phyloP scores from a whole-genome alignment of 2,113 vertebrate species.

The Nyctereutes procyonoides region DNA sequence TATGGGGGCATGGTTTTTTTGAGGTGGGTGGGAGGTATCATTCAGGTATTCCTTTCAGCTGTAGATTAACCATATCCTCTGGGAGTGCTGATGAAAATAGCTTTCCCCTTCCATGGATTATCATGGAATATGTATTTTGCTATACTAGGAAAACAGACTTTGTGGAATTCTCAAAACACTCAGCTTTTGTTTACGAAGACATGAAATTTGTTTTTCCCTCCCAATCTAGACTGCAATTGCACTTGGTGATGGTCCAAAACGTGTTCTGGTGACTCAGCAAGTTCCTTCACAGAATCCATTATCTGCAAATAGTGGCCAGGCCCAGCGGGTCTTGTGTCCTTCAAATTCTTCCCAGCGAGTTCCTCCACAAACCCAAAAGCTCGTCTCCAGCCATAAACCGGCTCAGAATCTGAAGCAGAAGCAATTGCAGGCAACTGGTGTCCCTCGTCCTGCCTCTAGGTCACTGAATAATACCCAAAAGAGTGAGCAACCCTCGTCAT shows the following conservation, averaged over 20 bases:
- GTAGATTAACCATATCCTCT: fast-evolving
- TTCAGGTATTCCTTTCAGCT: not conserved
- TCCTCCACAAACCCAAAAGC: slow-evolving; percentile 80
- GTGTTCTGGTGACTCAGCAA: slow-evolving; percentile 87
- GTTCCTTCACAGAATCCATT: slow-evolving; percentile 72
- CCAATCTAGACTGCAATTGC: slow-evolving; percentile 78
- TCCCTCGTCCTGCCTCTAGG: not conserved
- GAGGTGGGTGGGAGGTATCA: not conserved
- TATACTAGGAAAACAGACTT: not conserved
- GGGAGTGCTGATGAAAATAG: not conserved
- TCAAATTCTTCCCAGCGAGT: slow-evolving; percentile 90
- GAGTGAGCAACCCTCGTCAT: slow-evolving; percentile 70
- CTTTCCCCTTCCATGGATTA: not conserved
- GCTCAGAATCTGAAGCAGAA: slow-evolving; percentile 42
- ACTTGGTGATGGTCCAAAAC: slow-evolving; percentile 86
- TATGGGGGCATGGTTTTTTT: not conserved
- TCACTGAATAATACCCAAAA: slow-evolving; percentile 58
- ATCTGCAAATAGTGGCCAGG: slow-evolving; percentile 70
- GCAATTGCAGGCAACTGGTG: slow-evolving; percentile 41
- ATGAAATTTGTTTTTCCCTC: not conserved
- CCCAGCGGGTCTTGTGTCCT: slow-evolving; percentile 87
- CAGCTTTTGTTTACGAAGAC: not conserved
- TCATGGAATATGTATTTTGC: not conserved
- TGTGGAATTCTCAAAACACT: not conserved
- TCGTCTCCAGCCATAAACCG: slow-evolving; percentile 72